Evolutionary conservation across 2,113 vertebrate species (phyloP).

Genomic region (Indicator indicator): DNA sequence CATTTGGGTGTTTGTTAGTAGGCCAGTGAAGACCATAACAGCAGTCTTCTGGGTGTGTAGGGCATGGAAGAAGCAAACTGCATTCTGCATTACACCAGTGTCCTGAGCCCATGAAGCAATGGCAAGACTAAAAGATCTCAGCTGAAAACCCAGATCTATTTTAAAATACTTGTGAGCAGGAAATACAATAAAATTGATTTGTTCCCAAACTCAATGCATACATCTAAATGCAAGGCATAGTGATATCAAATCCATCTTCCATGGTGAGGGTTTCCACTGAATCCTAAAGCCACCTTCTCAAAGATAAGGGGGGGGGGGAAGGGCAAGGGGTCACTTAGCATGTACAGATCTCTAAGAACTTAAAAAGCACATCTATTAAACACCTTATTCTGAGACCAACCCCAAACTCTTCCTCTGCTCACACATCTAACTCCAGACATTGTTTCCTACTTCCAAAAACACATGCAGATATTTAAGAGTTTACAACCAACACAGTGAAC

Average conservation of each 20-base stretch:
- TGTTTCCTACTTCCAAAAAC: neutral
- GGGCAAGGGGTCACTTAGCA: accelerated
- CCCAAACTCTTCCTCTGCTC: neutral
- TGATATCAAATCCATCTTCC: neutral
- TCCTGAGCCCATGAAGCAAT: neutral
- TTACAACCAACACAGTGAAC: neutral
- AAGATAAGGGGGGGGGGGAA: neutral
- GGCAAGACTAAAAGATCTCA: neutral
- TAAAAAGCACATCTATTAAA: neutral
- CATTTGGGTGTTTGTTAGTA: neutral
- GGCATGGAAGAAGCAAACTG: neutral
- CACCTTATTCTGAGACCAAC: neutral
- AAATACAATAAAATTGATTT: slow-evolving; percentile 39
- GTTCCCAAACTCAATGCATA: neutral
- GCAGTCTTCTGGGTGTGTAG: neutral
- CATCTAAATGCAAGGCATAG: neutral
- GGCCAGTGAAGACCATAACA: neutral
- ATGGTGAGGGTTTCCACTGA: neutral
- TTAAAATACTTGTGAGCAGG: neutral
- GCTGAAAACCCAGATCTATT: neutral
- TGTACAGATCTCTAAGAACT: neutral
- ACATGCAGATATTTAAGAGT: neutral
- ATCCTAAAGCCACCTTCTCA: neutral
- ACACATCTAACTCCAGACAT: neutral
- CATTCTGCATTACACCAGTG: neutral